These are phyloP conservation scores for Stylophora pistillata DNA, from an alignment of 64 coral and sea anemone species.

Conservation along the genomic window DNA sequence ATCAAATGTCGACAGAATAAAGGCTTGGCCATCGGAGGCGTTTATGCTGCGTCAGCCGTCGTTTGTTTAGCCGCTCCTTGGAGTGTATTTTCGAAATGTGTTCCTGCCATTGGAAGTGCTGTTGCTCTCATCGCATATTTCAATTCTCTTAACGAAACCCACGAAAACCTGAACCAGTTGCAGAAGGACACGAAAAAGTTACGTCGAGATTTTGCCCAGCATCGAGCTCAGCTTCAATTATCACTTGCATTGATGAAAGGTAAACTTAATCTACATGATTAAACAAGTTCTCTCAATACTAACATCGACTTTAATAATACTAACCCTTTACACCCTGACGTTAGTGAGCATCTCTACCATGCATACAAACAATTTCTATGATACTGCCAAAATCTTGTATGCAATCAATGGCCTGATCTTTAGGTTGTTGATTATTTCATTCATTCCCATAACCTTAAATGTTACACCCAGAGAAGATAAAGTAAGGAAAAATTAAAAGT, in stretches of 20 bases:
- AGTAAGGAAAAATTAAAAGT: no score
- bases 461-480: no score
- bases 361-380: no score
- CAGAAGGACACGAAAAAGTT: background rate
- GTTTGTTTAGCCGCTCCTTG: no score
- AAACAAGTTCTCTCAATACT: background rate
- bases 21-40: background rate
- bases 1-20: background rate
- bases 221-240: background rate
- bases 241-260: background rate
- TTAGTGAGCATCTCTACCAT: no score
- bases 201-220: background rate
- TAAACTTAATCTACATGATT: background rate
- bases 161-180: background rate
- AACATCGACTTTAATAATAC: background rate
- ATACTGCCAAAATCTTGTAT: no score
- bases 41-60: background rate
- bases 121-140: no score
- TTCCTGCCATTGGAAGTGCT: constrained; percentile 3
- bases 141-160: background rate
- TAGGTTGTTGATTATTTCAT: no score
- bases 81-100: background rate
- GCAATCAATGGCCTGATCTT: no score
- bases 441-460: no score
- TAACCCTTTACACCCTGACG: no score